Conservation (phyloP, 2,113 vertebrate genomes). For the Canis aureus region DNA sequence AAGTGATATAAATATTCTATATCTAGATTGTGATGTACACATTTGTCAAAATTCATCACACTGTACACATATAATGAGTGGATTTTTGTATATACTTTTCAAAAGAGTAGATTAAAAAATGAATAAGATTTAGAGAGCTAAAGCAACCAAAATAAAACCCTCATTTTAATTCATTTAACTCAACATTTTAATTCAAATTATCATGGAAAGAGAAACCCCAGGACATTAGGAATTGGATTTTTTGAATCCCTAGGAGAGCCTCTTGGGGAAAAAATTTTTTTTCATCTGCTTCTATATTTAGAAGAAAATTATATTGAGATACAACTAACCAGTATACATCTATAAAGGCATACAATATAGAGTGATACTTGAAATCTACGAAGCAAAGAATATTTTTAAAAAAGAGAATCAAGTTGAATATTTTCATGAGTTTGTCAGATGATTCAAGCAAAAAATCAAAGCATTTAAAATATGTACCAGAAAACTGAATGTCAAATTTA, state of each 20-base stretch:
- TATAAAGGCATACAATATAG: background rate
- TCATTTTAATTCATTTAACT: background rate
- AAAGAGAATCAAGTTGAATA: background rate
- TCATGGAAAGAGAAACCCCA: background rate
- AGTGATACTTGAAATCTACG: background rate
- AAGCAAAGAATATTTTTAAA: background rate
- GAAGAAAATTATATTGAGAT: background rate
- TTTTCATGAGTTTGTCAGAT: background rate
- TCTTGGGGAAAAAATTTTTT: background rate
- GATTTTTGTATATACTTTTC: background rate
- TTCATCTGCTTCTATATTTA: background rate
- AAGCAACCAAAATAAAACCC: background rate
- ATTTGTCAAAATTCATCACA: background rate
- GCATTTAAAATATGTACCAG: background rate
- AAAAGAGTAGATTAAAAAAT: slow-evolving; percentile 17
- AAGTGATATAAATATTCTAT: background rate
- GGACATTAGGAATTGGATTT: background rate
- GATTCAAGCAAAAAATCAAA: slow-evolving; percentile 21
- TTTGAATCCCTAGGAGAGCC: background rate
- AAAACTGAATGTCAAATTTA: background rate
- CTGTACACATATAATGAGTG: background rate
- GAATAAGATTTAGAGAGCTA: slow-evolving; percentile 23
- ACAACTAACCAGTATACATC: background rate
- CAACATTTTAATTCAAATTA: slow-evolving; percentile 44
- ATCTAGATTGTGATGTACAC: background rate